Conservation (phyloP, 2,888 invertebrate species). For the Blastobasis lacticolella region DNA sequence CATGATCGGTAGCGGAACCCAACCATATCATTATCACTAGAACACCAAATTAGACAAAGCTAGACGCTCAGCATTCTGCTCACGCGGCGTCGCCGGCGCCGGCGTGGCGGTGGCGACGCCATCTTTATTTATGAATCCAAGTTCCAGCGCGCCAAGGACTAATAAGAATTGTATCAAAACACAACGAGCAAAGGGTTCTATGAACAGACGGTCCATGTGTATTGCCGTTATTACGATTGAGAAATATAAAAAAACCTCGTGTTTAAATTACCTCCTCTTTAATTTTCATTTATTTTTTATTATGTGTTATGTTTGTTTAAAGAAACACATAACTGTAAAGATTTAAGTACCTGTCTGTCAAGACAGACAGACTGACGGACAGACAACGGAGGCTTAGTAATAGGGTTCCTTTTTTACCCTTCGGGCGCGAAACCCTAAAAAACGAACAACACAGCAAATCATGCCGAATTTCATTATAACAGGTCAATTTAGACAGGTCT, state of each 20-base stretch:
- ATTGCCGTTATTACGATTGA: too few species aligned
- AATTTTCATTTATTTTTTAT: too few species aligned
- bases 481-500: too few species aligned
- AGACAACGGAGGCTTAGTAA: not conserved
- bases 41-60: too few species aligned
- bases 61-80: slow-evolving; percentile 27
- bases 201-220: too few species aligned
- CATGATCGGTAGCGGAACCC: too few species aligned
- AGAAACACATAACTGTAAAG: not conserved
- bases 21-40: too few species aligned
- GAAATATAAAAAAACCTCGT: too few species aligned
- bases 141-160: slow-evolving; percentile 24
- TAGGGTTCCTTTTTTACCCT: not conserved
- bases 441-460: not conserved
- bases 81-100: slow-evolving; percentile 31
- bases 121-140: slow-evolving; percentile 48
- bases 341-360: not conserved
- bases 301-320: too few species aligned
- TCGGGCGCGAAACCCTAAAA: not conserved
- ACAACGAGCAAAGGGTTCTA: too few species aligned
- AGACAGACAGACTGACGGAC: not conserved
- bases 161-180: slow-evolving; percentile 6
- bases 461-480: not conserved
- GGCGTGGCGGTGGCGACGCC: slow-evolving; percentile 35
- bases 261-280: too few species aligned